Evolutionary conservation across 2,888 invertebrate species (phyloP), one percentile per base, ranked within the genome.

Genomic region (Ormyrus rosae): DNA sequence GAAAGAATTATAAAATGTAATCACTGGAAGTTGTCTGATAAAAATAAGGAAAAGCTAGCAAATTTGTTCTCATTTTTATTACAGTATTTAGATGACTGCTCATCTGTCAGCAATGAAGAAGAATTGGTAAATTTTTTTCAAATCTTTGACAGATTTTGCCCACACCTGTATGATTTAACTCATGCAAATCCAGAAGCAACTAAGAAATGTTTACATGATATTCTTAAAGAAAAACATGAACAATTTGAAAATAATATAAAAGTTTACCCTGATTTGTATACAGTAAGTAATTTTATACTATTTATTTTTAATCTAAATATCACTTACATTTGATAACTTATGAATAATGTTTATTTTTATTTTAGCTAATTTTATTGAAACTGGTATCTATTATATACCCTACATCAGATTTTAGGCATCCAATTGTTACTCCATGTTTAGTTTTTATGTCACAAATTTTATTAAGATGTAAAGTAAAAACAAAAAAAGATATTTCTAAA

Each of bases 331-430:
- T 51, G 50, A 58, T 9, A 8, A 58, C 9, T 46, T 58, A 67
- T 50, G n/a, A 67, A 67, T 19, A 8, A n/a, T 63, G 1, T 34
- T 51, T 64, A 69, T 61, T 61, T 78, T 74, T 78, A 55, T 88
- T 91, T 65, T 90, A 93, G 86, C 89, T 98, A 58, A 91, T 97
- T 83, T 94, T 96, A 87, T 94, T 98, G 81, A 97, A 98, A 91
- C 87, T 97, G 83, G 93, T 97, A 5, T 94, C 96, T 7, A 90
- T 95, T 63, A 89, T 98, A 74, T 99, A 96, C 91, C 96, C 98
- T 73, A 86, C 97, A 0, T 97, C 98, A 0, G 98, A 99, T 91
- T 97, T 95, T 89, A 93, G 95, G 60, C 98, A 99, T 92, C 95
- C 95, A 0, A 94, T 98, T 5, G 95, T 96, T n/a, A 88, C 87